These are phyloP conservation scores for Harpagifer antarcticus DNA, from an alignment of 2,797 vertebrate species.

Conservation along the genomic window DNA sequence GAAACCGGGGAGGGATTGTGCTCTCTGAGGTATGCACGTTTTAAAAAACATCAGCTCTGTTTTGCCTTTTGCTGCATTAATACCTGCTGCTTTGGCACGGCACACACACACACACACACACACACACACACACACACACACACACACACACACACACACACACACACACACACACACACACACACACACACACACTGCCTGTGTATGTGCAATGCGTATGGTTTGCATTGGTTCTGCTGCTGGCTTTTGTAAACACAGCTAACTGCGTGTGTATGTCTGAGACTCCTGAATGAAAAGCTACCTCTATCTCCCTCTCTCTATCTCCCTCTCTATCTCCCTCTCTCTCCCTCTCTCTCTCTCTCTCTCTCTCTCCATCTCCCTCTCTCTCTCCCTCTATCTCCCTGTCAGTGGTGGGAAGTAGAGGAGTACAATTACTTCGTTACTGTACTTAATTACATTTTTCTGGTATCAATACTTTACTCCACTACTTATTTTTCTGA, in stretches of 20 bases:
- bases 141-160: constrained; percentile 61
- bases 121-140: constrained; percentile 40
- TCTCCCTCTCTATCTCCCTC: background rate
- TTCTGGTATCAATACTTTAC: too few relatives aligned
- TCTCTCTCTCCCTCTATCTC: constrained; percentile 21
- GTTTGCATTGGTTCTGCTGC: constrained; percentile 81
- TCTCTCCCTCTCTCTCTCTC: too few relatives aligned
- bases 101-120: constrained; percentile 52
- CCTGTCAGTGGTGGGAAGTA: constrained; percentile 49
- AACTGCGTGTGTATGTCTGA: constrained; percentile 75
- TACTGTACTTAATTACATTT: too few relatives aligned
- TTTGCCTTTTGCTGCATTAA: constrained; percentile 68
- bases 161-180: constrained; percentile 41
- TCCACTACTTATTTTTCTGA: too few relatives aligned
- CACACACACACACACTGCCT: constrained; percentile 39
- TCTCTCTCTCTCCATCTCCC: constrained; percentile 35
- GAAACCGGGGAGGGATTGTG: constrained; percentile 38
- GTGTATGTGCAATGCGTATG: constrained; percentile 68
- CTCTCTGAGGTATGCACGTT: constrained; percentile 40
- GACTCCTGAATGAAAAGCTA: constrained; percentile 68
- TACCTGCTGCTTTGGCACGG: constrained; percentile 53
- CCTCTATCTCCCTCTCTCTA: constrained; percentile 43
- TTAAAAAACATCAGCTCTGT: constrained; percentile 57
- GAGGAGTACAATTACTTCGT: too few relatives aligned
- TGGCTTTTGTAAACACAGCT: constrained; percentile 78